Percentiles rank a stretch among this genome's conserved stretches.
Evolutionary conservation across 2,888 invertebrate genomes (phyloP).

Genomic region (Chironomus riparius): DNA sequence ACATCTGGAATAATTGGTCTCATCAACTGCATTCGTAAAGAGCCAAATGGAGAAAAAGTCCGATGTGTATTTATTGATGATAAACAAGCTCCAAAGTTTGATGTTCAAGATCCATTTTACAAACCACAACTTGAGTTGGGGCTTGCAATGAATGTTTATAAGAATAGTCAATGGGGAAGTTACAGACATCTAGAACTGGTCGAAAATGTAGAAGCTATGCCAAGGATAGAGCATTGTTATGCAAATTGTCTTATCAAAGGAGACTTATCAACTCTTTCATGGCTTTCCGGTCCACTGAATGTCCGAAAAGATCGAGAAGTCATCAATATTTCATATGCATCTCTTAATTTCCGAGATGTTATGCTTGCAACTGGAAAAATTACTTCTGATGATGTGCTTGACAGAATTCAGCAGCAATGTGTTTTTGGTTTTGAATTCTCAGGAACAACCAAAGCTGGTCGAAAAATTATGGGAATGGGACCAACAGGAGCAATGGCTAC

Average conservation of each 20-base stretch:
- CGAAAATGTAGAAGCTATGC: slow-evolving; percentile 42
- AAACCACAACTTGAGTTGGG: slow-evolving; percentile 58
- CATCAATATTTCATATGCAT: slow-evolving; percentile 55
- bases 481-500: slow-evolving; percentile 26
- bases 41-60: slow-evolving; percentile 60
- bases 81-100: slow-evolving; percentile 54
- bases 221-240: slow-evolving; percentile 53
- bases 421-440: slow-evolving; percentile 54
- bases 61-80: slow-evolving; percentile 57
- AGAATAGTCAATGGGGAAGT: slow-evolving; percentile 60
- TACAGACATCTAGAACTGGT: slow-evolving; percentile 66
- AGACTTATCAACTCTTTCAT: slow-evolving; percentile 66
- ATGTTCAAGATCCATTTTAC: slow-evolving; percentile 55
- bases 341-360: slow-evolving; percentile 81
- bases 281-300: slow-evolving; percentile 57
- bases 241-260: slow-evolving; percentile 63
- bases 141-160: slow-evolving; percentile 67
- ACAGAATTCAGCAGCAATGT: slow-evolving; percentile 50
- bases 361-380: slow-evolving; percentile 83
- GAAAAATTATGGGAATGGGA: slow-evolving; percentile 48
- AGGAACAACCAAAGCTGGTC: slow-evolving; percentile 46
- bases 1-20: slow-evolving; percentile 77
- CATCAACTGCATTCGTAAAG: slow-evolving; percentile 74
- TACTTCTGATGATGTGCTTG: slow-evolving; percentile 63
- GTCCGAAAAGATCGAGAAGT: slow-evolving; percentile 44